Evolutionary conservation across 2,797 vertebrate genomes (phyloP).

Genomic region (Leptodactylus fallax): DNA sequence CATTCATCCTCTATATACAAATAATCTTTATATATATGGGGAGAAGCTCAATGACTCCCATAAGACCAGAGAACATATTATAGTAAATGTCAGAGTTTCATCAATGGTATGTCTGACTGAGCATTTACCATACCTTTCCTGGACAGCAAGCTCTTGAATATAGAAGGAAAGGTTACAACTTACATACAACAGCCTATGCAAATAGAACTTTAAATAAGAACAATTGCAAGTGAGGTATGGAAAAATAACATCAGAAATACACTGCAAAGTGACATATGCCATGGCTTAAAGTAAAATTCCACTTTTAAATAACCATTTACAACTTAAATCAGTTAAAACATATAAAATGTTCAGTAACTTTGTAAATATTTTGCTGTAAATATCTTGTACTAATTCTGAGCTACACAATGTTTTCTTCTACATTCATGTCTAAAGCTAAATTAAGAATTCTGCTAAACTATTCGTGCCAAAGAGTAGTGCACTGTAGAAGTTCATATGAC

Average conservation of each 20-base stretch:
- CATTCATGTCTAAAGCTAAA: background rate
- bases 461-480: background rate
- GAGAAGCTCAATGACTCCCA: too few relatives aligned
- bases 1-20: too few relatives aligned
- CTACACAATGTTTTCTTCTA: background rate
- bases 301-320: background rate
- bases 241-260: background rate
- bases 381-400: background rate
- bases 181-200: slow-evolving; percentile 4
- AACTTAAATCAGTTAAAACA: background rate
- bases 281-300: background rate
- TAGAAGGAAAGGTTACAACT: slow-evolving; percentile 30
- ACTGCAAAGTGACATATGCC: background rate
- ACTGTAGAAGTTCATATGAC: too few relatives aligned
- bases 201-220: slow-evolving; percentile 48
- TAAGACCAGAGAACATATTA: too few relatives aligned
- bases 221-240: slow-evolving; percentile 13
- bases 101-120: background rate
- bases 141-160: slow-evolving; percentile 20
- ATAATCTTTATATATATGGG: too few relatives aligned
- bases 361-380: background rate
- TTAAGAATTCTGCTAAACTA: background rate
- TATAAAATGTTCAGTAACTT: background rate
- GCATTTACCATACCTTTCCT: background rate
- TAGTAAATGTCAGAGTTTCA: background rate